Conservation (phyloP, 2,797 vertebrate genomes). For the Nasua narica region DNA sequence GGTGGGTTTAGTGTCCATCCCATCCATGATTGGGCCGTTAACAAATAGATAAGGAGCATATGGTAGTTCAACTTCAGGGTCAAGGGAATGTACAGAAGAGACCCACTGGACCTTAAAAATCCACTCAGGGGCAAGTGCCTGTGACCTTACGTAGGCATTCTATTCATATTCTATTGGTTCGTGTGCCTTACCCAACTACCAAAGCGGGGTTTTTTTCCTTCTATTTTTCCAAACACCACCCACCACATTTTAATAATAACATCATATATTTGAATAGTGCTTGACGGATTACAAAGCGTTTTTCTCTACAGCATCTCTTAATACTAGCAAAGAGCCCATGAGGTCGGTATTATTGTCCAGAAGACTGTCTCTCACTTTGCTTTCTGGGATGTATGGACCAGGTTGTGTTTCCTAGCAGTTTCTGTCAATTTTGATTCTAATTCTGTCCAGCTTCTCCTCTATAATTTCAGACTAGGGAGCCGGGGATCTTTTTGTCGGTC, state of each 20-base stretch:
- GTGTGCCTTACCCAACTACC: neutral
- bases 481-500: neutral
- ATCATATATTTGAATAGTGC: neutral
- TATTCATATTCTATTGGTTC: neutral
- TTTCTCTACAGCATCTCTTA: neutral
- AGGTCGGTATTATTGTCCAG: neutral
- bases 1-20: neutral
- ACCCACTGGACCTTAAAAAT: neutral
- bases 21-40: neutral
- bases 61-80: neutral
- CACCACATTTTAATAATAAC: conserved; percentile 33
- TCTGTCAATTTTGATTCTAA: neutral
- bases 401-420: neutral
- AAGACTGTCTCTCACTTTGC: neutral
- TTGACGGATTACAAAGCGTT: neutral
- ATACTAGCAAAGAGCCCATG: neutral
- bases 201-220: neutral
- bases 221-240: conserved; percentile 33
- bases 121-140: neutral
- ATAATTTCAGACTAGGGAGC: neutral
- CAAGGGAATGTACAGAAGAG: neutral
- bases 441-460: neutral
- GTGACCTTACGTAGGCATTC: neutral
- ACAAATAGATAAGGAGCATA: neutral
- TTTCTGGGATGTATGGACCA: neutral